These are phyloP conservation scores for Enchytraeus crypticus DNA, from an alignment of 2,888 invertebrate species.

Conservation along the genomic window DNA sequence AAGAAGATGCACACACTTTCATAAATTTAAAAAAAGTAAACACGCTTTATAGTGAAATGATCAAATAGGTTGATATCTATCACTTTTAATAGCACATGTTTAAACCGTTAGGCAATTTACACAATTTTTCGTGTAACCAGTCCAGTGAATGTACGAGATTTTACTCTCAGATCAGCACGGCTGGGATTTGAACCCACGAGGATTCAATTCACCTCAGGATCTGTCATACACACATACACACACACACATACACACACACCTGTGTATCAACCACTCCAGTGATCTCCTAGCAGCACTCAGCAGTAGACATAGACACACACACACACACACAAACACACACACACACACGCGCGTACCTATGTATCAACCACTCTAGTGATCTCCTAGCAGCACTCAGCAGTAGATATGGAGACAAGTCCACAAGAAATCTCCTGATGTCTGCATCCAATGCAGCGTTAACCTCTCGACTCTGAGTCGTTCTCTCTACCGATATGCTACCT, in stretches of 20 bases:
- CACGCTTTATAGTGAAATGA: too few relatives aligned
- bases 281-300: slow-evolving; percentile 77
- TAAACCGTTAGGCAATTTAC: too few relatives aligned
- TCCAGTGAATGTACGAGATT: too few relatives aligned
- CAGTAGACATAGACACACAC: slow-evolving; percentile 84
- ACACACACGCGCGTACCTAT: slow-evolving; percentile 51
- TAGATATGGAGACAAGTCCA: slow-evolving; percentile 76
- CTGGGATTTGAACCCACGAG: too few relatives aligned
- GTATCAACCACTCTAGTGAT: slow-evolving; percentile 88
- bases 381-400: slow-evolving; percentile 74
- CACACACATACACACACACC: slow-evolving; percentile 41
- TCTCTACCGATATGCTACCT: slow-evolving; percentile 68
- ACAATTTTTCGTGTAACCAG: too few relatives aligned
- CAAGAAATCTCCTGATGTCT: slow-evolving; percentile 68
- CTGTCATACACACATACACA: neutral
- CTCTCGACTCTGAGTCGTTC: slow-evolving; percentile 65
- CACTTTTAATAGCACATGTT: too few relatives aligned
- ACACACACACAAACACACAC: neutral
- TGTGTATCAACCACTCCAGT: slow-evolving; percentile 86
- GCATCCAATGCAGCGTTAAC: slow-evolving; percentile 68
- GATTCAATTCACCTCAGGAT: too few relatives aligned
- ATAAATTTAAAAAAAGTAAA: too few relatives aligned
- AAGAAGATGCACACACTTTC: too few relatives aligned
- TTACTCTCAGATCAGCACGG: too few relatives aligned
- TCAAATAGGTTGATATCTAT: too few relatives aligned